Evolutionary conservation across 2,888 invertebrate species (phyloP).

Genomic region (Melanophora roralis): DNA sequence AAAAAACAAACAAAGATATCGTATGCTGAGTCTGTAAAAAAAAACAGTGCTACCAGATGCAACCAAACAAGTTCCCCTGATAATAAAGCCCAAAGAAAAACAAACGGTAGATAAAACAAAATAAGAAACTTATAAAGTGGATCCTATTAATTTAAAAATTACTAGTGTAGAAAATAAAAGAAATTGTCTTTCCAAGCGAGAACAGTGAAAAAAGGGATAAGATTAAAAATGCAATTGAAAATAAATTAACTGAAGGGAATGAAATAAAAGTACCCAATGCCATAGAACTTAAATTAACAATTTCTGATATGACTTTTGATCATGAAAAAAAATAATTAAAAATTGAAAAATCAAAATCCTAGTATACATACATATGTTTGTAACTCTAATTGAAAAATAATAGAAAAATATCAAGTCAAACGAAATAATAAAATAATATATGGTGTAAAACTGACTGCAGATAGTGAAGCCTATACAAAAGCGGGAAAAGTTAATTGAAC

Average conservation of each 20-base stretch:
- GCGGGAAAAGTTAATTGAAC: background rate
- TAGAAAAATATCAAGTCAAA: too few relatives aligned
- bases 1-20: slow-evolving; percentile 1
- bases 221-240: too few relatives aligned
- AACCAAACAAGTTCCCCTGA: slow-evolving; percentile 2
- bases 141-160: slow-evolving; percentile 1
- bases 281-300: background rate
- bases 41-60: background rate
- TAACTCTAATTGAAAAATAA: too few relatives aligned
- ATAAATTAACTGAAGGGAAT: background rate
- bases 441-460: too few relatives aligned
- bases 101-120: too few relatives aligned
- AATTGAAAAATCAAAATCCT: background rate
- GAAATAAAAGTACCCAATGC: slow-evolving; percentile 1
- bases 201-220: background rate
- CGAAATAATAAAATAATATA: too few relatives aligned
- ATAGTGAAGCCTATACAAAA: too few relatives aligned
- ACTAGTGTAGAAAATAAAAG: background rate
- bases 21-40: slow-evolving; percentile 1
- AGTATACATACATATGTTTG: too few relatives aligned
- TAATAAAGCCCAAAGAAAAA: slow-evolving; percentile 7
- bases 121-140: background rate
- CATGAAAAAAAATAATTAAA: background rate
- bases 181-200: background rate
- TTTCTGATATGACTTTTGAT: slow-evolving; percentile 12